Evolutionary conservation across 2,113 vertebrate species (phyloP).

Genomic region (Nanorana parkeri): DNA sequence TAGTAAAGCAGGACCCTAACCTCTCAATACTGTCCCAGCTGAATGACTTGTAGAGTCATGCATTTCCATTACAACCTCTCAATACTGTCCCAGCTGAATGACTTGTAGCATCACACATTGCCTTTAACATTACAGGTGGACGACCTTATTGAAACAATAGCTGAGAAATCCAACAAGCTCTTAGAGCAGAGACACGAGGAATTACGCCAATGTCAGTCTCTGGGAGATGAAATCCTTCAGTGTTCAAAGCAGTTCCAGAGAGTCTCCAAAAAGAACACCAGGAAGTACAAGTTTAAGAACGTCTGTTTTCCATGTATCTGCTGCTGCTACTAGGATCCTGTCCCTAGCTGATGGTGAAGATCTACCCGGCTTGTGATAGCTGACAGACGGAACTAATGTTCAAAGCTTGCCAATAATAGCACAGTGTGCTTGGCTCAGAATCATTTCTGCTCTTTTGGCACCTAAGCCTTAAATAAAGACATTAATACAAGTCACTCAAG

Average conservation of each 20-base stretch:
- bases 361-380: no score
- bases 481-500: no score
- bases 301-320: conserved; percentile 61
- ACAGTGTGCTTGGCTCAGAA: no score
- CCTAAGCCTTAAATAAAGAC: no score
- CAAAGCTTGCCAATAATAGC: no score
- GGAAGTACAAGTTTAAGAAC: conserved; percentile 61
- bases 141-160: conserved; percentile 64
- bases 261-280: conserved; percentile 62
- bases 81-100: no score
- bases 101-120: background rate
- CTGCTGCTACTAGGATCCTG: conserved; percentile 59
- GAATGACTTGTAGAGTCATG: no score
- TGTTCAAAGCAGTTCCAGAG: conserved; percentile 66
- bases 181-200: conserved; percentile 62
- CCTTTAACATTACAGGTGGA: conserved; percentile 56
- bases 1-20: no score
- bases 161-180: conserved; percentile 49
- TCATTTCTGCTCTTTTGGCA: no score
- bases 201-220: conserved; percentile 63
- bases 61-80: no score
- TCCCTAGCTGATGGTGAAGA: background rate
- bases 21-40: no score
- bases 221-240: conserved; percentile 62
- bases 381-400: no score